Base-by-base conservation (phyloP, 2,797 vertebrate genomes). In the Brotogeris chrysoptera region DNA sequence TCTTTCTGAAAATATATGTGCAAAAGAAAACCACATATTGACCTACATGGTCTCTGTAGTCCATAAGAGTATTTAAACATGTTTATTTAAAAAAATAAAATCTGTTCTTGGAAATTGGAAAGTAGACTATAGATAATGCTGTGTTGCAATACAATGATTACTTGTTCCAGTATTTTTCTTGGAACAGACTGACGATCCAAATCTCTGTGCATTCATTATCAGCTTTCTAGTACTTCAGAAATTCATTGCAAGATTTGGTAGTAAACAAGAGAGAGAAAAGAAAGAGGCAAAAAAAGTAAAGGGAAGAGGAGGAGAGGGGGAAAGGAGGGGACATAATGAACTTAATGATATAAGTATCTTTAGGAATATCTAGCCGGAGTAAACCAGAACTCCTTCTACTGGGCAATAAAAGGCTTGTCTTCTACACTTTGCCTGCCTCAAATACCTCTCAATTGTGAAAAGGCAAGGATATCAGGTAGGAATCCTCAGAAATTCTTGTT, bases 101-200 rank as follows among this genome's bases (percentile, higher is more conserved):
- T 50, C 10, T 79, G 18, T 86, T 82, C 59, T 65, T 76, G 81
- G 61, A 79, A 89, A 64, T 6, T 78, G 8, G 46, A 87, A 93
- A 66, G 36, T 5, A 55, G 15, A 90, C 78, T 72, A 80, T 43
- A 88, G 70, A 88, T 91, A 91, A 85, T 2, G 4, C 27, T 73
- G 32, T 47, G 10, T 63, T 83, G 20, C 53, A 64, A 24, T 38
- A 78, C 36, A 66, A 52, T 27, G 7, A 68, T 74, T 84, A 57
- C 23, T 91, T 94, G 41, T 86, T 90, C 49, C 66, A 91, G 10
- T 86, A 17, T 81, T 93, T 86, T 94, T 86, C 66, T 88, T 92
- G 77, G 47, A 93, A 80, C 43, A 36, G 16, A 49, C 32, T 69
- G 69, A 61, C 1, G 10, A 74, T 61, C 68, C 41, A 79, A 79